phyloP scores from a whole-genome alignment of 2,797 vertebrate genomes.

The Enteromius unitaeniatus region DNA sequence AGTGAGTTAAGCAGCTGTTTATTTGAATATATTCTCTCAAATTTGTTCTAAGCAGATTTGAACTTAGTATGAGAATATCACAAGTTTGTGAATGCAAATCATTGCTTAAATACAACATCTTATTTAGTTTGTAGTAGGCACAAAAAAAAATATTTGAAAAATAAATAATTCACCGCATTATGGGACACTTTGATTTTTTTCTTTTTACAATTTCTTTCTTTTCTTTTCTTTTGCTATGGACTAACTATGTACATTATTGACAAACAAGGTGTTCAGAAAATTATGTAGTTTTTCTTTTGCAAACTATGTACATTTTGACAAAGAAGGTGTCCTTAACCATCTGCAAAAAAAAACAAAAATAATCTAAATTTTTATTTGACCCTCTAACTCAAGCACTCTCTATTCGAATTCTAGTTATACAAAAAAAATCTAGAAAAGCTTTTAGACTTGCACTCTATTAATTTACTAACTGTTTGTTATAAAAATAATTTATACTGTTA shows the following conservation, averaged over 20 bases:
- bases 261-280: not conserved
- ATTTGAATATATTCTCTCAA: not conserved
- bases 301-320: no score
- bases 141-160: not conserved
- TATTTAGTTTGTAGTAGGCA: not conserved
- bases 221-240: not conserved
- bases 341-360: not conserved
- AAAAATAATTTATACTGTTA: no score
- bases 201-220: no score
- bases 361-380: not conserved
- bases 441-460: no score
- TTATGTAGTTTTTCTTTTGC: no score
- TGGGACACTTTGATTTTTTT: no score
- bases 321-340: not conserved
- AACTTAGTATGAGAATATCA: not conserved
- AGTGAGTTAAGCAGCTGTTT: constrained; percentile 33
- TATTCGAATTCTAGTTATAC: no score
- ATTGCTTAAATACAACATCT: not conserved
- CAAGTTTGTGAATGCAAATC: not conserved
- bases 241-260: not conserved
- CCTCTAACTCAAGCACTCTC: not conserved
- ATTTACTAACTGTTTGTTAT: no score
- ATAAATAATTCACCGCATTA: no score
- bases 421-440: no score
- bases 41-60: not conserved